Conservation (phyloP, 2,113 vertebrate species). For the Rhadina sibilatrix region DNA sequence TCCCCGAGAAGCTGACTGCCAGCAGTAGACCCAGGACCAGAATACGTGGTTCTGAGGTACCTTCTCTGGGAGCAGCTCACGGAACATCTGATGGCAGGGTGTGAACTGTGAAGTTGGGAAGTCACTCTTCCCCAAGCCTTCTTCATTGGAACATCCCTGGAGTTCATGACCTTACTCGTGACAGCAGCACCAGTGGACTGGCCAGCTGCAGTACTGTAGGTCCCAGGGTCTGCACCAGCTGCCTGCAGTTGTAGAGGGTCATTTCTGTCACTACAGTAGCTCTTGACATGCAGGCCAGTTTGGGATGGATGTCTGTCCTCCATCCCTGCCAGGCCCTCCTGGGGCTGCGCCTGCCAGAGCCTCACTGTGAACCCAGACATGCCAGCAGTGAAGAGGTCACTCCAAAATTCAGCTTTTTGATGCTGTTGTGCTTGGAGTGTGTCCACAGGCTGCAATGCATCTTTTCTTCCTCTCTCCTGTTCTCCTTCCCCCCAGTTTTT, state of each 20-base stretch:
- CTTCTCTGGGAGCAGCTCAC: not conserved
- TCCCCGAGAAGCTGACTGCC: not conserved
- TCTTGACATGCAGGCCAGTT: not conserved
- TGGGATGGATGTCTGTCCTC: fast-evolving
- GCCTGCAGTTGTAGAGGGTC: not conserved
- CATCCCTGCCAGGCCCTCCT: not conserved
- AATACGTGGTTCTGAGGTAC: not conserved
- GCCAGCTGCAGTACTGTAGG: not conserved
- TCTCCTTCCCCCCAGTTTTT: not conserved
- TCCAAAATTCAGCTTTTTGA: not conserved
- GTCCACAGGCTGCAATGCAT: fast-evolving
- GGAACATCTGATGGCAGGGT: not conserved
- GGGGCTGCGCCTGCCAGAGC: not conserved
- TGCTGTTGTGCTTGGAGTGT: not conserved
- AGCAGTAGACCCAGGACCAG: not conserved
- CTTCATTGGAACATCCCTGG: not conserved
- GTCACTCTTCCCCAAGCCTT: not conserved
- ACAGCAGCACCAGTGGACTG: not conserved
- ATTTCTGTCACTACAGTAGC: not conserved
- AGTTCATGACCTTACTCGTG: fast-evolving
- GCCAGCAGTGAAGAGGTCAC: fast-evolving
- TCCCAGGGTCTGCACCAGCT: not conserved
- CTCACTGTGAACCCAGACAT: not conserved
- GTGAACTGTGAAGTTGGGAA: not conserved
- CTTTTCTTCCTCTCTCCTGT: not conserved